phyloP scores from a whole-genome alignment of 1,140 invertebrate species.

The Lucilia cuprina region DNA sequence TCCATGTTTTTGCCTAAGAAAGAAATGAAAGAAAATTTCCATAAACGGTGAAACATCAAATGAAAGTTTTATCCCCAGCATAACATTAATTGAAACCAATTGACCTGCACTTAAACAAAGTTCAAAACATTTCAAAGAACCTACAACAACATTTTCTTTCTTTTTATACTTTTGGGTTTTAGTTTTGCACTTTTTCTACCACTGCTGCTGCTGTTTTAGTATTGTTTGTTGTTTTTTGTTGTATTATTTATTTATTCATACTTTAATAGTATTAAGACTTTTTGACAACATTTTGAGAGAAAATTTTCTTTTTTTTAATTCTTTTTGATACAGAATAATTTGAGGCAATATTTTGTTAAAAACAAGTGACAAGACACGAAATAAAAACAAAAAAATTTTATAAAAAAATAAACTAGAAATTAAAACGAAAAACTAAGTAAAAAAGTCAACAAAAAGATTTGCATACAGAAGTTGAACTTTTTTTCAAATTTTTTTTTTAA shows the following conservation, averaged over 20 bases:
- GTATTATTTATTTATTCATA: not conserved
- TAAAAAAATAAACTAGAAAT: not conserved
- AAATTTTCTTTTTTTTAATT: not conserved
- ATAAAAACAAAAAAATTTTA: not conserved
- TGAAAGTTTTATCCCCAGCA: constrained; percentile 1
- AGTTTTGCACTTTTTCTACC: not conserved
- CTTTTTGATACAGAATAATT: not conserved
- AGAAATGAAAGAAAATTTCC: not conserved
- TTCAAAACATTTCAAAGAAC: constrained; percentile 18
- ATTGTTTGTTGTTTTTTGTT: not conserved
- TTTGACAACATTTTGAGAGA: not conserved
- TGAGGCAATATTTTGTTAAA: not conserved
- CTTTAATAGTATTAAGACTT: not conserved
- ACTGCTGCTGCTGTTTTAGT: not conserved
- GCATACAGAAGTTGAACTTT: constrained; percentile 8
- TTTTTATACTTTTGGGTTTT: not conserved
- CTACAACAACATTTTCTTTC: not conserved
- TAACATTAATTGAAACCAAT: not conserved
- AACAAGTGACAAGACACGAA: constrained; percentile 11
- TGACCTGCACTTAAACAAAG: constrained; percentile 14
- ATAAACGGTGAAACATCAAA: constrained; percentile 10
- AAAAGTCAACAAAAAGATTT: constrained; percentile 9
- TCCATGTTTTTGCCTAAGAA: not conserved
- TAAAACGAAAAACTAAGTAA: constrained; percentile 3
- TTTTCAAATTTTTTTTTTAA: not conserved